A percentile compares a stretch with the other conserved stretches of the same genome.
Conservation (phyloP, 2,888 invertebrate species). For the Melieria picta region DNA sequence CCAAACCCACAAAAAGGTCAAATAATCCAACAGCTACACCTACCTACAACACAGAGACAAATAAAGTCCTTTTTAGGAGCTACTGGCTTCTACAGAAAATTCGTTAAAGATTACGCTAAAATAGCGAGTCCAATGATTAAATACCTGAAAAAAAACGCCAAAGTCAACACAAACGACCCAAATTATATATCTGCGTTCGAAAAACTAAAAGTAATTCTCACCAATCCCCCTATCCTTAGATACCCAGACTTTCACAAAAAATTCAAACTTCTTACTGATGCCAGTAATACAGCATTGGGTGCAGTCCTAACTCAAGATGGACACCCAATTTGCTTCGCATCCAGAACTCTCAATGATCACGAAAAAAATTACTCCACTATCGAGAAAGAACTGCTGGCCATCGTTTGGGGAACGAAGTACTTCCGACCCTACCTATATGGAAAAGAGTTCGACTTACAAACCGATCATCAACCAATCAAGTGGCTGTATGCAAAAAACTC, state of each 20-base stretch:
- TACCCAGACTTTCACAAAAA: slow-evolving; percentile 9
- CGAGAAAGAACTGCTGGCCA: not conserved
- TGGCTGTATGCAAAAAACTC: not conserved
- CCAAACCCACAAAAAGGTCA: not conserved
- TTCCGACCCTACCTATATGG: slow-evolving; percentile 2
- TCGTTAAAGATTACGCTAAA: not conserved
- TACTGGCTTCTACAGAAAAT: slow-evolving; percentile 6
- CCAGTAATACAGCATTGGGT: slow-evolving; percentile 14
- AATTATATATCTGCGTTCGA: slow-evolving; percentile 3
- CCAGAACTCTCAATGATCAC: slow-evolving; percentile 10
- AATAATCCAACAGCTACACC: not conserved
- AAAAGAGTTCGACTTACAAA: not conserved
- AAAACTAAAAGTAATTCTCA: not conserved
- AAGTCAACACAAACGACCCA: not conserved
- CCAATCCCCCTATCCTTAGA: not conserved
- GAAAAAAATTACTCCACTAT: slow-evolving; percentile 1
- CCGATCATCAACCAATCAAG: not conserved
- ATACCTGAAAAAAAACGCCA: not conserved
- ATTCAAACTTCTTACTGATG: slow-evolving; percentile 12
- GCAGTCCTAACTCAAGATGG: slow-evolving; percentile 17
- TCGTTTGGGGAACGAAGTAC: not conserved
- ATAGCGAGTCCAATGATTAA: not conserved
- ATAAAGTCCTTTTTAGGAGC: slow-evolving; percentile 7
- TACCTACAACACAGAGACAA: not conserved
- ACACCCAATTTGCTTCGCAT: slow-evolving; percentile 1